These are phyloP conservation scores for Papilio dardanus DNA, from an alignment of 1,140 invertebrate species.

Conservation along the genomic window DNA sequence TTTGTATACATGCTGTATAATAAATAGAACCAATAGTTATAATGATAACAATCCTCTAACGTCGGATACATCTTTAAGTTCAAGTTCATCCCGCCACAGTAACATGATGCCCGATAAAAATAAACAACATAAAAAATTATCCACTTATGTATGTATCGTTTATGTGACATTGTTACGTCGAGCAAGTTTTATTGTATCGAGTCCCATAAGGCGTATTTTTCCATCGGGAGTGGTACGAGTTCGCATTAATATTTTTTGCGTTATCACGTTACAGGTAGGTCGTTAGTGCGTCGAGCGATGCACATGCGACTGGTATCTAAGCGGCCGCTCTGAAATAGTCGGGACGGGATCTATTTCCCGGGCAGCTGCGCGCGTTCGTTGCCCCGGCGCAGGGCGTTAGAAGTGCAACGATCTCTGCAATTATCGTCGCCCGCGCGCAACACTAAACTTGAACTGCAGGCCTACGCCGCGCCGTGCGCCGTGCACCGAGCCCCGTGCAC, in stretches of 20 bases:
- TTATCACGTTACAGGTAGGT: constrained; percentile 68
- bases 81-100: constrained; percentile 7
- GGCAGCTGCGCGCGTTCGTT: constrained; percentile 79
- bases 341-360: constrained; percentile 79
- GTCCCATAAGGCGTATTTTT: constrained; percentile 34
- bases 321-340: constrained; percentile 79
- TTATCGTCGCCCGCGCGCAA: constrained; percentile 61
- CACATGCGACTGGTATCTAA: constrained; percentile 62
- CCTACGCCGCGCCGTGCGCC: constrained; percentile 47
- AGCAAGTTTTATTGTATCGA: constrained; percentile 24
- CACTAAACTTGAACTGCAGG: constrained; percentile 78
- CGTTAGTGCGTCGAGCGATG: constrained; percentile 54
- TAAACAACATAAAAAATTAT: constrained; percentile 17
- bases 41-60: background rate
- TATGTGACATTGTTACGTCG: constrained; percentile 25
- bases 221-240: constrained; percentile 30
- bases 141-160: constrained; percentile 28
- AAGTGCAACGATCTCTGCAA: constrained; percentile 77
- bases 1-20: background rate
- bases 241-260: constrained; percentile 41
- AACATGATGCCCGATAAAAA: constrained; percentile 19
- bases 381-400: constrained; percentile 77
- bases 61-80: background rate
- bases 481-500: constrained; percentile 70
- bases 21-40: background rate